Conservation (phyloP, 2,113 vertebrate species). For the Aviceda subcristata region DNA sequence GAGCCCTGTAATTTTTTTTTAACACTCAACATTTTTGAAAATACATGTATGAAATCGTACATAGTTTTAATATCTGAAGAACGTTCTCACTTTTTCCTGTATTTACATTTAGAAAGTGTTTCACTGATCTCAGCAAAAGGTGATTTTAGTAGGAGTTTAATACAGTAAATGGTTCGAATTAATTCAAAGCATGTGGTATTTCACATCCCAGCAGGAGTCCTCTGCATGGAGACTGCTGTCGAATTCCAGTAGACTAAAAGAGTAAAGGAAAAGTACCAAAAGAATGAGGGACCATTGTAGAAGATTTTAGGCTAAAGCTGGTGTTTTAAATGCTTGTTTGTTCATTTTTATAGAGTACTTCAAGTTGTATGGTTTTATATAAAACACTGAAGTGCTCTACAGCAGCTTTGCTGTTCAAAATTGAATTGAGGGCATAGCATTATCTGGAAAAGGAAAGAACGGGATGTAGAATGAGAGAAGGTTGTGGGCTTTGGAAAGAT, state of each 20-base stretch:
- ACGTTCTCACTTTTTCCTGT: neutral
- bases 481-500: neutral
- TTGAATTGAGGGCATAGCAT: neutral
- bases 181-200: neutral
- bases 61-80: neutral
- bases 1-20: neutral
- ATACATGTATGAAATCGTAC: neutral
- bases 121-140: neutral
- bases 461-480: neutral
- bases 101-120: neutral
- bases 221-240: neutral
- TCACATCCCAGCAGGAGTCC: neutral
- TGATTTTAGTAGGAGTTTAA: neutral
- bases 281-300: neutral
- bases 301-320: neutral
- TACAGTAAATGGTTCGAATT: neutral
- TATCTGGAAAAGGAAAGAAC: neutral
- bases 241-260: neutral
- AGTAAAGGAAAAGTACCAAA: neutral
- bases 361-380: neutral
- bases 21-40: neutral
- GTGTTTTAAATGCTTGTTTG: neutral
- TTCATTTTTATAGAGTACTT: neutral
- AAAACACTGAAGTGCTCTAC: neutral
- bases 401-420: neutral